Percentiles rank a stretch among this genome's conserved stretches.
Conservation (phyloP, 2,888 invertebrate genomes). For the Agrilus cyanescens region DNA sequence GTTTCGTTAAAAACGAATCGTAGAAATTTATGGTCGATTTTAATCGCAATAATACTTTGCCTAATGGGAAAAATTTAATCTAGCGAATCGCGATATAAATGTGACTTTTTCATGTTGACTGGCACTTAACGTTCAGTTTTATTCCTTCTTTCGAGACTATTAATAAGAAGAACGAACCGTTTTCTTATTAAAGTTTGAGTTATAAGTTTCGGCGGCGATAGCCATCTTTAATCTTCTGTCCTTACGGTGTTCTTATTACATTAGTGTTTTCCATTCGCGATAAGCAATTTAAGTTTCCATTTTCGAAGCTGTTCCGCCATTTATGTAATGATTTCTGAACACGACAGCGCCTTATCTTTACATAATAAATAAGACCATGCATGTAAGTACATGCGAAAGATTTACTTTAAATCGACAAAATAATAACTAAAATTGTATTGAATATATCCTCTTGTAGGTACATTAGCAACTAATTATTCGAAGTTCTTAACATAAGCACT, state of each 20-base stretch:
- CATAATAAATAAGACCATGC: too few relatives aligned
- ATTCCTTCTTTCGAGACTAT: constrained; percentile 23
- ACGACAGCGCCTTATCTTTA: constrained; percentile 19
- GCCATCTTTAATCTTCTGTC: constrained; percentile 36
- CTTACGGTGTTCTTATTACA: constrained; percentile 24
- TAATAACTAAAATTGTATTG: too few relatives aligned
- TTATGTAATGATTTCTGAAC: constrained; percentile 28
- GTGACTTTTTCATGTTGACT: constrained; percentile 28
- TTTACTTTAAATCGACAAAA: too few relatives aligned
- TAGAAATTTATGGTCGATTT: too few relatives aligned
- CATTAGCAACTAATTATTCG: too few relatives aligned
- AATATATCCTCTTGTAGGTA: too few relatives aligned
- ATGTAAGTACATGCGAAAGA: too few relatives aligned
- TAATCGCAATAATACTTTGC: too few relatives aligned
- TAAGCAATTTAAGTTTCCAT: constrained; percentile 34
- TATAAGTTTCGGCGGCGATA: constrained; percentile 32
- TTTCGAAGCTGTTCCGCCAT: constrained; percentile 30
- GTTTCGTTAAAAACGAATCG: too few relatives aligned
- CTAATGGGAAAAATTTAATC: too few relatives aligned
- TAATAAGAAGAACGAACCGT: constrained; percentile 33
- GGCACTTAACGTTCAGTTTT: constrained; percentile 28
- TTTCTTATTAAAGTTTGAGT: constrained; percentile 37
- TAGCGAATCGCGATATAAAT: constrained; percentile 21
- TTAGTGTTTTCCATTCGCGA: constrained; percentile 26
- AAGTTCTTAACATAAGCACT: too few relatives aligned